Evolutionary conservation across 1,140 invertebrate species (phyloP), one percentile per base, ranked within the genome.

Genomic region (Coptotermes formosanus): DNA sequence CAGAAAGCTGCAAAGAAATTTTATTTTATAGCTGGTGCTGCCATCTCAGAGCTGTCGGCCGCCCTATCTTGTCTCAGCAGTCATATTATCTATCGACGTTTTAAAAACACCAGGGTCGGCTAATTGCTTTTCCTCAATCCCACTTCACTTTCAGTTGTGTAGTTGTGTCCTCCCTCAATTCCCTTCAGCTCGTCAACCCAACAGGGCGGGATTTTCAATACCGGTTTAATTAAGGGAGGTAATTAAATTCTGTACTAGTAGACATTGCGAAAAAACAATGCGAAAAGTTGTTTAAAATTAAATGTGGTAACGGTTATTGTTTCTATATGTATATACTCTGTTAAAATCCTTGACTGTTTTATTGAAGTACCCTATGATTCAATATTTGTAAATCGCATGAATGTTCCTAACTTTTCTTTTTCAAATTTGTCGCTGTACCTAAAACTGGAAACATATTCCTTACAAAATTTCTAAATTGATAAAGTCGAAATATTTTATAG

Each of bases 201-300:
- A 16, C 64, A 75, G 64, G 64, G 9, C 64, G 64, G 64, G 30
- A 75, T 75, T 75, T 75, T 75, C n/a, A n/a, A 75, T 75, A 75
- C 64, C 64, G 64, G 64, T 75, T 75, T 75, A 75, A 75, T 75
- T 75, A 75, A 75, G 64, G 64, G 64, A 75, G 25, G 30, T 75
- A 75, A 75, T 75, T 75, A 75, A 75, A 75, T 75, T 75, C n/a
- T 75, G 64, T 75, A 75, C 52, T 55, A 55, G 52, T 55, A 21
- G 52, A 55, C 52, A 55, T 19, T 55, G 52, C 14, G 19, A 55
- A 55, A 55, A 55, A 55, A 55, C 52, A 55, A 55, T 55, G 19
- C 64, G 64, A 75, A 75, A 75, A n/a, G 30, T 75, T 0, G 64
- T 30, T 75, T 75, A n/a, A n/a, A 75, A 75, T 75, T 75, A 75